Base-by-base conservation (phyloP, 2,113 vertebrate species). In the Colius striatus region DNA sequence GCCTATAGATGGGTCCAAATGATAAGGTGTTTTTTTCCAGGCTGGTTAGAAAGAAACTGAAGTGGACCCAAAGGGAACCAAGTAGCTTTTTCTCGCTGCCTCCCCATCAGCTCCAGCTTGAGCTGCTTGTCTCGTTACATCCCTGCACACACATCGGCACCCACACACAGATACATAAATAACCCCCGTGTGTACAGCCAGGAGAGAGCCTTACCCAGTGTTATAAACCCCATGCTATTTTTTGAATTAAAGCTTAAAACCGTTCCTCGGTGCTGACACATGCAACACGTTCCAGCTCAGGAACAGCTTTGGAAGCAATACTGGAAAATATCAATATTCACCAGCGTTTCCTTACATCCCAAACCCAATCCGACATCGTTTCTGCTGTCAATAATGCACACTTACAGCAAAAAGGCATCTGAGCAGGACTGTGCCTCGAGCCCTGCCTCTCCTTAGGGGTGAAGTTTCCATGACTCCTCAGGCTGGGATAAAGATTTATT, bases 181-280 rank as follows among this genome's bases (percentile, higher is more conserved):
- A 97, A 78, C 90, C 91, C 91, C 89, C 19, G 48, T 77, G 73
- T 7, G 5, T 71, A 61, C 80, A 92, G 86, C 84, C 80, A 68
- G 91, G 32, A 92, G 77, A 90, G 81, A 93, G 78, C 96, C 92
- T 95, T 95, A 93, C 92, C 92, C 60, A 95, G 95, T 53, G 53
- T 93, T 71, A 86, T 77, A 93, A 94, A 89, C 89, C 87, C 29
- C 26, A 7, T 38, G 68, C 84, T 92, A 84, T 94, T 96, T 94
- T 96, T 93, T 93, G 68, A 96, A 89, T 93, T 84, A 81, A 81
- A 89, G 76, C 94, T 95, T 84, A 71, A 84, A 93, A 55, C n/a
- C 4, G 41, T 63, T 92, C 89, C 30, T 81, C 11, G 23, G 90
- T 92, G 76, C 55, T 90, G 89, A 93, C 91, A 97, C 53, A 53